Base-by-base conservation (phyloP, 2,797 vertebrate species). In the Gobio occitaniae region DNA sequence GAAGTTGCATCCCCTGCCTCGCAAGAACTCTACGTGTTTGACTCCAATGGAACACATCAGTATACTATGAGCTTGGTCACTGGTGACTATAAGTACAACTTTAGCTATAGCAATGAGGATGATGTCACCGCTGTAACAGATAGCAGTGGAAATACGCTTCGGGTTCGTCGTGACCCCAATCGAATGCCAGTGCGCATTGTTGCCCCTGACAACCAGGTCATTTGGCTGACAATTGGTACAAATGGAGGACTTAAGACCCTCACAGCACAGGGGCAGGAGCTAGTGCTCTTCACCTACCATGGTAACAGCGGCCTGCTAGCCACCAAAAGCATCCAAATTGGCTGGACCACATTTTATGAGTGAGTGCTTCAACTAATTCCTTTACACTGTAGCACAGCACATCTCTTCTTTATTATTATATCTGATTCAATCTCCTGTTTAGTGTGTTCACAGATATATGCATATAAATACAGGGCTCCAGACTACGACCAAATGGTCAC, bases 301-400 rank as follows among this genome's bases (percentile, higher is more conserved):
- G 97, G 98, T 83, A 99, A 97, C 93, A 99, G 98, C 1, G 98
- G 98, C 6, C 96, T 99, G 61, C 91, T 99, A 70, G 97, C 98
- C 87, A 99, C 98, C n/a, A 99, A 99, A 92, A 99, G 97, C 3
- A 97, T 98, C 83, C 97, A 99, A 88, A 99, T 98, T 21, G 98
- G 98, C 84, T 99, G 98, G 98, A 99, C 97, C 10, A 99, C 98
- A 6, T 99, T 99, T 93, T 99, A 98, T 86, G 98, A 99, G 98
- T 99, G 92, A 98, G 98, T 95, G 92, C 3, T 21, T 17, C n/a
- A 41, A 63, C 10, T 71, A 47, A 66, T 38, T 78, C 5, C 21
- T 38, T 25, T 41, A 61, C 16, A n/a, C 10, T 32, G 54, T 44
- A 56, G 69, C 54, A 50, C 32, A 71, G 54, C 29, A 59, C 47